phyloP scores from a whole-genome alignment of 2,888 invertebrate species.

The Pediacus dermestoides region DNA sequence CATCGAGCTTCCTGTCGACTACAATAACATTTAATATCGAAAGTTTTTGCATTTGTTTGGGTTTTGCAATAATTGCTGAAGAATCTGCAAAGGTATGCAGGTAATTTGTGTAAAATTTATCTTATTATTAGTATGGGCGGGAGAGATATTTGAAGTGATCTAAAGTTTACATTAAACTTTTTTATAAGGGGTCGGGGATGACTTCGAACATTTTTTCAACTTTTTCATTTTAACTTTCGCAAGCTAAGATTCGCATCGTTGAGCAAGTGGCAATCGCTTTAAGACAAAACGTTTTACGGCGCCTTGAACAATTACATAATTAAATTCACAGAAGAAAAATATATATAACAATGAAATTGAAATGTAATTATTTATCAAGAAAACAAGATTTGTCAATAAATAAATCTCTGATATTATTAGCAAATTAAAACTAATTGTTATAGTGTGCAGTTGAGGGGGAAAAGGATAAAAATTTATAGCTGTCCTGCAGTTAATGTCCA shows the following conservation, averaged over 20 bases:
- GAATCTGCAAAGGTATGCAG: no score
- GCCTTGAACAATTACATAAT: conserved; percentile 30
- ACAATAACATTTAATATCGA: no score
- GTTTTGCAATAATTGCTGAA: no score
- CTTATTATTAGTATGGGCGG: no score
- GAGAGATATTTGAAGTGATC: no score
- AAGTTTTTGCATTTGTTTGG: no score
- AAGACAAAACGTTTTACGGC: conserved; percentile 28
- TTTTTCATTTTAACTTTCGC: conserved; percentile 35
- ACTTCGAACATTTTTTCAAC: conserved; percentile 31
- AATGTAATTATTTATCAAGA: conserved; percentile 11
- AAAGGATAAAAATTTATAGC: neutral
- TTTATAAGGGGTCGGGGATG: conserved; percentile 20
- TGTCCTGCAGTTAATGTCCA: conserved; percentile 5
- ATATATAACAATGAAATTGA: conserved; percentile 15
- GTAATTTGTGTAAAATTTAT: no score
- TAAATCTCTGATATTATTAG: no score
- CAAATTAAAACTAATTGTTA: neutral
- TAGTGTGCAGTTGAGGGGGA: neutral
- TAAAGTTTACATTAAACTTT: conserved; percentile 5
- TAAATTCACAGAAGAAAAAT: conserved; percentile 25
- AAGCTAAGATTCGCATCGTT: conserved; percentile 26
- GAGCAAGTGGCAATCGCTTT: conserved; percentile 27
- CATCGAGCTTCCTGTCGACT: no score
- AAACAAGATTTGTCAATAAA: no score